Evolutionary conservation across 2,113 vertebrate species (phyloP).

Genomic region (Anhinga rufa): DNA sequence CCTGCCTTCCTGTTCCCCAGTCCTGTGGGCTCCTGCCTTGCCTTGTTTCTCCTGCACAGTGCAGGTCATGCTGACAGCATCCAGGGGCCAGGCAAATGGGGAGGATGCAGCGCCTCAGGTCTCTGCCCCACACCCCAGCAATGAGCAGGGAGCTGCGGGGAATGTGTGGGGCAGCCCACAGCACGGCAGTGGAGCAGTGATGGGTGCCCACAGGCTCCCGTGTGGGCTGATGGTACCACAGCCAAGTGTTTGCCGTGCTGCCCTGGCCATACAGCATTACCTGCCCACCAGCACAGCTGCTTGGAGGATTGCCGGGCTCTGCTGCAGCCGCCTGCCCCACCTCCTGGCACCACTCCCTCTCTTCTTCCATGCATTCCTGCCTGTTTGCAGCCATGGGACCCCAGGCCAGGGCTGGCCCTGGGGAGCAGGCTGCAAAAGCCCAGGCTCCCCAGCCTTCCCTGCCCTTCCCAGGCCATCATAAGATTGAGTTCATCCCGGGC

Average conservation of each 20-base stretch:
- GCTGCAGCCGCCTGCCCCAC: fast-evolving
- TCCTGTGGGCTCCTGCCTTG: background rate
- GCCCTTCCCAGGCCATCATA: constrained; percentile 14
- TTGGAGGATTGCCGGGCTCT: background rate
- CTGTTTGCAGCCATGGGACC: fast-evolving
- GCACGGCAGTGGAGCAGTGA: background rate
- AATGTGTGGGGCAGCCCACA: background rate
- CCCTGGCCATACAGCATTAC: background rate
- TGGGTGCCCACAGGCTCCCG: background rate
- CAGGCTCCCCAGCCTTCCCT: background rate
- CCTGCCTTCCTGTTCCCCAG: background rate
- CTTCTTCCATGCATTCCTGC: background rate
- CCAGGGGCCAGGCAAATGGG: background rate
- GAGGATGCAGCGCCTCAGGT: fast-evolving
- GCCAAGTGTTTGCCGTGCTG: background rate
- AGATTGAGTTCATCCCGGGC: constrained; percentile 59
- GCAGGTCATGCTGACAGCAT: fast-evolving
- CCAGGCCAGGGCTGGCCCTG: background rate
- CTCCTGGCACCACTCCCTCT: background rate
- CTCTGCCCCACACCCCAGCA: background rate
- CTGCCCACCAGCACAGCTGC: background rate
- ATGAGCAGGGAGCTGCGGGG: background rate
- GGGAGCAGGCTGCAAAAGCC: background rate
- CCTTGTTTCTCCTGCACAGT: background rate
- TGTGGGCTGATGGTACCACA: background rate